Base-by-base conservation (phyloP, 1,140 invertebrate species). In the Sesamia nonagrioides region DNA sequence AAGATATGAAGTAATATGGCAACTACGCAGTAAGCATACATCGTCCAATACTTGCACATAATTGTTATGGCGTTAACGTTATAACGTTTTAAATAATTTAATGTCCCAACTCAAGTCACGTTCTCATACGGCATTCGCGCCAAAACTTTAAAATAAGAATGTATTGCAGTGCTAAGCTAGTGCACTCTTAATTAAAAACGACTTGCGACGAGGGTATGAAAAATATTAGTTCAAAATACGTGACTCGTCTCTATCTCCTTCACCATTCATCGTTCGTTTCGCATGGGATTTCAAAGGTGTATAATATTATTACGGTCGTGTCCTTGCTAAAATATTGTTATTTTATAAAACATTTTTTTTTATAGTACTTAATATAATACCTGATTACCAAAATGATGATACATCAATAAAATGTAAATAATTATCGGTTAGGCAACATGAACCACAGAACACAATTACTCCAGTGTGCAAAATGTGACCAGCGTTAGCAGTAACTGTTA, bases 11-110 rank as follows among this genome's bases (percentile, higher is more conserved):
- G n/a, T 52, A 33, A 80, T 66, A 40, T 9, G 17, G 17, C 21
- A 81, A 82, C 83, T 88, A 80, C 86, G 86, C 83, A 86, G 74
- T 66, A 71, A 58, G 15, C 60, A 68, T 18, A 18, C 52, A 75
- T 79, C 66, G 71, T 73, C 73, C 74, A 82, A 78, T 75, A 27
- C 63, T 83, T 77, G 37, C 78, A 75, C 80, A 77, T 82, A 81
- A 77, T 81, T 45, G 60, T 82, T 77, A 81, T 82, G 71, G 80
- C 33, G 42, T 40, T 61, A 68, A 78, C 33, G 42, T 40, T 61
- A 68, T 68, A 48, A 42, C 11, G 42, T 58, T 81, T 82, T 78
- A 63, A 80, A 76, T 60, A 52, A 76, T 76, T 80, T 80, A 75
- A 76, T 45, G 69, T 48, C 35, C 4, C 71, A 17, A 72, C 27